Evolutionary conservation across 1,140 invertebrate genomes (phyloP), one percentile per base, ranked within the genome.

Genomic region (Agraylea sexmaculata): DNA sequence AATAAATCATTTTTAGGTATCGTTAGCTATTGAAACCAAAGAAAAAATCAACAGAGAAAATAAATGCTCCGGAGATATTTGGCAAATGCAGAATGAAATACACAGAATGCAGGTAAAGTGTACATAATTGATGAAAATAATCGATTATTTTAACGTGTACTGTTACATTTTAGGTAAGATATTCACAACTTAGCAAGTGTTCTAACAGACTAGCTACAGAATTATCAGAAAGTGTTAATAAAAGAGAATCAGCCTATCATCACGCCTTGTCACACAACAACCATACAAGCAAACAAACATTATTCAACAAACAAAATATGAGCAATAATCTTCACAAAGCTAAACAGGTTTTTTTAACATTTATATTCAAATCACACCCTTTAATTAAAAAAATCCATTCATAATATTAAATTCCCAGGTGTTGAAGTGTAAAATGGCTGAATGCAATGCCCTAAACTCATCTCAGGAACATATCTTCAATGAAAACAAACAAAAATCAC

Each of bases 141-240:
- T 7, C 18, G 29, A 22, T 4, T 25, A 15, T 41, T 20, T 19
- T 17, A 21, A 40, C 10, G n/a, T 8, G 16, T 41, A 15, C 31
- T n/a, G 11, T 15, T 3, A 31, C 19, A 12, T 41, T 53, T n/a
- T 46, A 73, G 70, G 69, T 76, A 2, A 61, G 78, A 42, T 71
- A 70, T 21, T 63, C 67, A 28, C 78, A 87, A 51, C 57, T 88
- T 1, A 73, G 68, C 32, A 78, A 77, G 40, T 78, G 73, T 0
- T 78, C 83, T 43, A 79, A 84, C 45, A 84, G 79, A 55, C 58
- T 88, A 10, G 70, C 83, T 3, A 67, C 73, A 20, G 84, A 87
- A 53, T 65, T 88, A 58, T 80, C 86, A 29, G 67, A 78, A 50
- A 81, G 80, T 50, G 71, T 88, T 10, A 70, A 71, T 12, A 69